A percentile compares a stretch with the other conserved stretches of the same genome.
phyloP scores from a whole-genome alignment of 2,888 invertebrate species.

The Acronicta leporina region DNA sequence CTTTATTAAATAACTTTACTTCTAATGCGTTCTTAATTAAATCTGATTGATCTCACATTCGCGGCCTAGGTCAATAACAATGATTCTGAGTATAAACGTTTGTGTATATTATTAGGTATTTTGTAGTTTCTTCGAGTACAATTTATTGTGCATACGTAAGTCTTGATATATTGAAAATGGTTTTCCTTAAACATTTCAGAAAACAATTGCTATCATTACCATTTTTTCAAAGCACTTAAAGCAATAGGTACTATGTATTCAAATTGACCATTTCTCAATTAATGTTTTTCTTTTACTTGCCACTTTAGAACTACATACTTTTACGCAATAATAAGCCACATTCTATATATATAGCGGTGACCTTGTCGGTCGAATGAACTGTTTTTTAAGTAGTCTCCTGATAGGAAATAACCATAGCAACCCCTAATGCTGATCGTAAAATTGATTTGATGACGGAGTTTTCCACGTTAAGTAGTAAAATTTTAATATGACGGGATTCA shows the following conservation, averaged over 20 bases:
- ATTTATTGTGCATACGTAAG: constrained; percentile 8
- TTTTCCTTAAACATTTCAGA: too few species aligned
- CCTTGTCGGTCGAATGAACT: constrained; percentile 33
- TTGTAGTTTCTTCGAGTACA: constrained; percentile 14
- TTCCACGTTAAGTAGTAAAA: constrained; percentile 52
- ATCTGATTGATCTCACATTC: constrained; percentile 35
- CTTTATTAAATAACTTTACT: too few species aligned
- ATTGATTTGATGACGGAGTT: constrained; percentile 54
- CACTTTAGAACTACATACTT: not conserved
- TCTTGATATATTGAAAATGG: too few species aligned
- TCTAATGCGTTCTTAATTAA: too few species aligned
- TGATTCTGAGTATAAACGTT: constrained; percentile 52
- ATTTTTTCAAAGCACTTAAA: too few species aligned
- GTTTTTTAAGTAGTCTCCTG: constrained; percentile 37
- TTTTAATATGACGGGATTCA: constrained; percentile 57
- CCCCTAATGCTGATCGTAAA: constrained; percentile 48
- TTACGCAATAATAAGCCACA: constrained; percentile 9
- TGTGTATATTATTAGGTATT: constrained; percentile 14
- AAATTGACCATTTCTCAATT: too few species aligned
- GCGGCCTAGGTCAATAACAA: constrained; percentile 58
- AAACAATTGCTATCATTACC: too few species aligned
- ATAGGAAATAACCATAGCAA: constrained; percentile 50
- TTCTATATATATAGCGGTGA: constrained; percentile 29
- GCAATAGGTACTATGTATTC: too few species aligned
- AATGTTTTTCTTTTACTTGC: too few species aligned